Percentiles rank a stretch among this genome's conserved stretches.
phyloP scores from a whole-genome alignment of 2,888 invertebrate species.

The Lithophane socia region DNA sequence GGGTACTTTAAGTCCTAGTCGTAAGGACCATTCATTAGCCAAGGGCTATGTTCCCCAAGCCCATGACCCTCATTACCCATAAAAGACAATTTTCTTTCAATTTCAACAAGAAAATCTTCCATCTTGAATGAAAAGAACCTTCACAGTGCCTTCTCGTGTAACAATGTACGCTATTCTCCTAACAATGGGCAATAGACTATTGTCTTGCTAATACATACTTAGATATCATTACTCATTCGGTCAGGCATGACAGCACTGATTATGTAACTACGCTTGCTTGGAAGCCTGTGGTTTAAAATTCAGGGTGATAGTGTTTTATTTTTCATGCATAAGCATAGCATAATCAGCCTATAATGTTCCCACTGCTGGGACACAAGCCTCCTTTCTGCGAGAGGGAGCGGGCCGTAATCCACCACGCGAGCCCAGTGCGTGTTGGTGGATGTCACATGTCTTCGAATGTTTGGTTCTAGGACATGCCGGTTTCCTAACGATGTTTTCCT shows the following conservation, averaged over 20 bases:
- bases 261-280: constrained; percentile 37
- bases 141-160: neutral
- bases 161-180: constrained; percentile 19
- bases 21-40: no score
- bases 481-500: no score
- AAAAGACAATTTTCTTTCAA: neutral
- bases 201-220: constrained; percentile 42
- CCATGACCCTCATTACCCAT: neutral
- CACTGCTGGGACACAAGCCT: no score
- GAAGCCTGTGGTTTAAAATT: neutral
- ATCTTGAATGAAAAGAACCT: constrained; percentile 13
- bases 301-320: neutral
- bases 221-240: constrained; percentile 14
- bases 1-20: no score
- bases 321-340: no score
- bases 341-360: no score
- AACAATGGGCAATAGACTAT: constrained; percentile 48
- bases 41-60: no score
- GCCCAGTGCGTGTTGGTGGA: no score
- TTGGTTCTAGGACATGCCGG: no score
- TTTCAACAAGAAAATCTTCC: neutral
- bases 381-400: no score
- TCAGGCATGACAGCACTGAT: constrained; percentile 28
- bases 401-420: no score
- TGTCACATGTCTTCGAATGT: no score